These are phyloP conservation scores for Urocynchramus pylzowi DNA, from an alignment of 2,113 vertebrate genomes.

Conservation along the genomic window DNA sequence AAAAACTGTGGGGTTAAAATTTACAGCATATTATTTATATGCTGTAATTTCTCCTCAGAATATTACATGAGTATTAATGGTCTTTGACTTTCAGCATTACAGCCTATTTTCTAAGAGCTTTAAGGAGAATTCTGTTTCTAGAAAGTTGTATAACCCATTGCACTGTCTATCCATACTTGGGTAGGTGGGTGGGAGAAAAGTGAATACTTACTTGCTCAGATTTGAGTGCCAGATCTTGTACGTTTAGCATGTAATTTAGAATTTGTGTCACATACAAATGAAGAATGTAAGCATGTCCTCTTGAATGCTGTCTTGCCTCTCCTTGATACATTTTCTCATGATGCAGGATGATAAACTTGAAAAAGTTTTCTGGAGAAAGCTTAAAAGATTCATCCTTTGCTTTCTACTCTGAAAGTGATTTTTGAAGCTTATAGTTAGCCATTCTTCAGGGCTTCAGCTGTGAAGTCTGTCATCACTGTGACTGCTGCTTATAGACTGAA, in stretches of 20 bases:
- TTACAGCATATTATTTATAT: not conserved
- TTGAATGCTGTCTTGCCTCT: not conserved
- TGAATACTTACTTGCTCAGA: not conserved
- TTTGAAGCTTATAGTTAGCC: not conserved
- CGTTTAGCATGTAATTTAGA: not conserved
- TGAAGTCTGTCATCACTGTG: not conserved
- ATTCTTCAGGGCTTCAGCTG: not conserved
- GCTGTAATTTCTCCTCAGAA: not conserved
- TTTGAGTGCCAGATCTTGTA: not conserved
- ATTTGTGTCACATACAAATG: not conserved
- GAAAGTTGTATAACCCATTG: not conserved
- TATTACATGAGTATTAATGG: not conserved
- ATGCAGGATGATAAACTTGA: not conserved
- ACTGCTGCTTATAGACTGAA: not conserved
- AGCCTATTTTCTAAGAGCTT: not conserved
- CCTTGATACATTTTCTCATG: not conserved
- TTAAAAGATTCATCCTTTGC: not conserved
- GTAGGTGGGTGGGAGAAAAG: not conserved
- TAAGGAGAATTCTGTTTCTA: not conserved
- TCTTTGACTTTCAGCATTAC: not conserved
- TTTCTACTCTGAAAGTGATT: not conserved
- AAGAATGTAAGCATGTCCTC: not conserved
- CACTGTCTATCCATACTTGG: not conserved
- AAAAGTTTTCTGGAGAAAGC: not conserved
- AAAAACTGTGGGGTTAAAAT: not conserved